Conservation (phyloP, 1,140 invertebrate species). For the Hesperophylax magnus region DNA sequence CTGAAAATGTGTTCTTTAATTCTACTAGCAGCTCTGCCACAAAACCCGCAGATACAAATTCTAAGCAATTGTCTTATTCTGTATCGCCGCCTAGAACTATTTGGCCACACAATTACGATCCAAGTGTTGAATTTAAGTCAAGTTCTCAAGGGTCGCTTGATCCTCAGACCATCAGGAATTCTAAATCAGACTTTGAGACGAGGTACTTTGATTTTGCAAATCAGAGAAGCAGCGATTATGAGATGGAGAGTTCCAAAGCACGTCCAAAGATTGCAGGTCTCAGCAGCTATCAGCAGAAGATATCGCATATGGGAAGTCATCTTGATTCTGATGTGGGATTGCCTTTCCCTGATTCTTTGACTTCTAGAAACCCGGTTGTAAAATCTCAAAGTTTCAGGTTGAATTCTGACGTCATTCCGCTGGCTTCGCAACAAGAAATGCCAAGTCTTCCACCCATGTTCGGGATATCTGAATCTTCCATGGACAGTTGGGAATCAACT, state of each 20-base stretch:
- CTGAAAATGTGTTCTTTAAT: slow-evolving; percentile 42
- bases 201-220: slow-evolving; percentile 52
- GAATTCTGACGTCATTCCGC: slow-evolving; percentile 68
- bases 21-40: slow-evolving; percentile 25
- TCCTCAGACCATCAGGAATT: slow-evolving; percentile 42
- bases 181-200: slow-evolving; percentile 47
- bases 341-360: slow-evolving; percentile 64
- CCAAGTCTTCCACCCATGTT: slow-evolving; percentile 69
- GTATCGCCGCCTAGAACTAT: slow-evolving; percentile 52
- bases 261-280: slow-evolving; percentile 69
- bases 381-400: slow-evolving; percentile 79
- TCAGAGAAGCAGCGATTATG: slow-evolving; percentile 47
- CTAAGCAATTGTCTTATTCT: slow-evolving; percentile 54
- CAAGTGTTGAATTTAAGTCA: slow-evolving; percentile 45
- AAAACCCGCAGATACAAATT: slow-evolving; percentile 27
- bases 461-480: slow-evolving; percentile 67
- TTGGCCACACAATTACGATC: slow-evolving; percentile 53
- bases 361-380: slow-evolving; percentile 70
- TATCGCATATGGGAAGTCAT: slow-evolving; percentile 58
- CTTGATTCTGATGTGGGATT: slow-evolving; percentile 57
- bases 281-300: slow-evolving; percentile 70
- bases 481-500: slow-evolving; percentile 71
- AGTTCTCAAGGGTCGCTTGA: slow-evolving; percentile 53
- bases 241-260: slow-evolving; percentile 59
- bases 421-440: slow-evolving; percentile 66